Evolutionary conservation across 1,140 invertebrate genomes (phyloP), one percentile per base, ranked within the genome.

Genomic region (Trialeurodes vaporariorum): DNA sequence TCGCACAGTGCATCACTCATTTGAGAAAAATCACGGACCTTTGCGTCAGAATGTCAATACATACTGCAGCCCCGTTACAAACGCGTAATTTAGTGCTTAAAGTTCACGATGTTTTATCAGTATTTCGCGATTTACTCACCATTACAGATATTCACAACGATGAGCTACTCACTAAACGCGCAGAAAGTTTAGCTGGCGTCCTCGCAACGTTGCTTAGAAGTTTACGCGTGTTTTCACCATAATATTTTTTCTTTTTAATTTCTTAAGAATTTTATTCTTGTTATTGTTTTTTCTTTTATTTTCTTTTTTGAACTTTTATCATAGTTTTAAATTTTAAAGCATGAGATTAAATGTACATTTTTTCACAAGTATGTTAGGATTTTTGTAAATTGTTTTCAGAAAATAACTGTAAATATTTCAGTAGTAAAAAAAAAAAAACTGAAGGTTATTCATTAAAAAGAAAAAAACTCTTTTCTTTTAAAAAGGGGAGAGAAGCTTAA

Each of bases 181-280:
- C 92, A 0, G 91, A 92, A 72, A 85, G 85, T 60, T 76, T 94
- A 69, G 91, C 91, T 2, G 87, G 86, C 73, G 87, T 92, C 2
- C 79, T 94, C 68, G 90, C 90, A 59, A 87, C 88, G 23, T 77
- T 94, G 63, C 81, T 94, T 71, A 83, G 90, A 72, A 91, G 90
- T 73, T 79, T 94, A 68, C 82, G 90, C 71, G 87, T 89, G n/a
- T 89, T 92, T 76, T 88, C 87, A 61, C 87, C 87, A 65, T 89
- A 66, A 70, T 49, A 40, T 9, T 61, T 49, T 49, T 49, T 11
- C 25, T 22, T 25, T 61, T 61, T 61, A 11, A 49, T 17, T 49
- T 9, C 34, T 49, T 17, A 49, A 9, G 17, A 49, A 5, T 5
- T 49, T 49, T 17, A 49, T 49, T 9, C 17, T 49, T 49, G 34